Evolutionary conservation across 2,888 invertebrate genomes (phyloP), one percentile per base, ranked within the genome.

Genomic region (Drymonia ruficornis): DNA sequence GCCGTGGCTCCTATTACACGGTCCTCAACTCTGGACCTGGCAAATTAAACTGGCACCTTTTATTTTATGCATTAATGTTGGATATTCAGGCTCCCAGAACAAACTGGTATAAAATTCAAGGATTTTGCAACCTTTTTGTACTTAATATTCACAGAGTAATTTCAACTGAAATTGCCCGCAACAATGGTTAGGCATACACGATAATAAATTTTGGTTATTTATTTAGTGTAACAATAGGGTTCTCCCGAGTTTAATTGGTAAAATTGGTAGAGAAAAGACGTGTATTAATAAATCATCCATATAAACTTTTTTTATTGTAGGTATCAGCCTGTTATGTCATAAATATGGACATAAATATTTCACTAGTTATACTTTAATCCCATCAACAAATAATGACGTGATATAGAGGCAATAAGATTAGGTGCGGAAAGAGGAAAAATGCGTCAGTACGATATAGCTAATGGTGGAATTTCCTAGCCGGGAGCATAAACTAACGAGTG

Each of bases 31-130:
- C 44, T 40, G 53, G 59, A 56, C 56, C 58, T 45, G 59, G 67
- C 58, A 64, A 70, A 71, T 72, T 71, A 65, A 70, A 61, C 67
- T 50, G 56, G 54, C 63, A 56, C 67, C 67, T 71, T 66, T 70
- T 69, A 69, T 60, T 67, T 64, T 70, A 70, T 65, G 36, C 36
- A 36, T 36, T 36, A 61, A 50, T n/a, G 29, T 13, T 45, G 40
- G 36, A 47, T 44, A 54, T 49, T 40, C 53, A 59, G 57, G 59
- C 43, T 48, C 31, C 46, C 42, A 36, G n/a, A 36, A 11, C 13
- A n/a, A n/a, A n/a, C 36, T 13, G n/a, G 28, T 52, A 59, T 53
- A 59, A 49, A 55, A 49, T 47, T 44, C 19, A 16, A 40, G 46
- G 49, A 50, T 53, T 12, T 18, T 43, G 12, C 7, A 43, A 31